Base-by-base conservation (phyloP, 2,113 vertebrate species). In the Thymallus thymallus region DNA sequence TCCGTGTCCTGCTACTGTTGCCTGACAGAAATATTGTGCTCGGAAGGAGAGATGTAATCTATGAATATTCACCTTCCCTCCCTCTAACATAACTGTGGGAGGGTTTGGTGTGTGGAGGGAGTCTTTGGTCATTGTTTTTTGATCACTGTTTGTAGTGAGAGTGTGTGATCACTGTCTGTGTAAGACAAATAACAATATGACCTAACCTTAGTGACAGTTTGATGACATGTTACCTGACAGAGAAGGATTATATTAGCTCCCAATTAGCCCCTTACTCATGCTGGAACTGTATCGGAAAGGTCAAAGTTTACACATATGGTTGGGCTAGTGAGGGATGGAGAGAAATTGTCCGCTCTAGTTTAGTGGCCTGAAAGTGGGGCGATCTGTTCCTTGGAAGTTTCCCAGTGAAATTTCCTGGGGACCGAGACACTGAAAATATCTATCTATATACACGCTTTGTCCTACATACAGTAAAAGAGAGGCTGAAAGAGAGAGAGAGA, bases 361-460 rank as follows among this genome's bases (percentile, higher is more conserved):
- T 91, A 79, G 81, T 80, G 84, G 88, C 78, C 80, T 66, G 81
- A 94, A 94, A 93, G 87, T 94, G 91, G 93, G 92, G 78, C 92
- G 89, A 88, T 93, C 88, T 93, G 93, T 93, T 91, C 93, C 92
- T 92, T 94, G 92, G 92, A 93, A 92, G 91, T 93, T 92, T 93
- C 91, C 92, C 92, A 93, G 91, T 82, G 80, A 91, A 91, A 90
- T 88, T 90, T 93, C 92, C 90, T 89, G 86, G 92, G 93, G 92
- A 91, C 93, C 62, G 62, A 93, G 92, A 91, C 88, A 88, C 92
- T 88, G 92, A 92, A 92, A 93, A 92, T 90, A 92, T 92, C 92
- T 81, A 82, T 91, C 93, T 92, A 91, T 92, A 91, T 91, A 82
- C 90, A 80, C 79, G 48, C 86, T 86, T 84, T 91, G 92, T 90